Evolutionary conservation across 2,797 vertebrate genomes (phyloP).

Genomic region (Gorsachius magnificus): DNA sequence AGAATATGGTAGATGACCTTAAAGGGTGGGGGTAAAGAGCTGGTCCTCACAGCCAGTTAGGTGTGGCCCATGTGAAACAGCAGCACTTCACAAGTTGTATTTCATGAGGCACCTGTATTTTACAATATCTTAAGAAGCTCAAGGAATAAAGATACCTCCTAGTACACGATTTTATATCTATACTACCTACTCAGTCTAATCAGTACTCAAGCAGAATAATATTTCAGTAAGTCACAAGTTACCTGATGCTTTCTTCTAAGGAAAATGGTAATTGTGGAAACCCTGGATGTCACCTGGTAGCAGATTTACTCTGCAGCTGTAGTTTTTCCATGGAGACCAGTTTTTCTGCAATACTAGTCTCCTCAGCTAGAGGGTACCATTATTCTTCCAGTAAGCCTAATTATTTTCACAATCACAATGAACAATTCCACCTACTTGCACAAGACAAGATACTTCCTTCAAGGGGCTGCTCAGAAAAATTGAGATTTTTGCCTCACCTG

Average conservation of each 20-base stretch:
- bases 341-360: not conserved
- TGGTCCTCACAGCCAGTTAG: not conserved
- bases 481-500: not conserved
- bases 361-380: not conserved
- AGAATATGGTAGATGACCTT: not conserved
- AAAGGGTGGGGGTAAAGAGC: not conserved
- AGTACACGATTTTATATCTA: not conserved
- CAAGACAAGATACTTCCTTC: not conserved
- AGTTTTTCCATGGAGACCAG: not conserved
- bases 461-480: not conserved
- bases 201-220: not conserved
- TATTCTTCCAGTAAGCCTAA: not conserved
- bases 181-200: not conserved
- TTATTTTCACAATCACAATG: not conserved
- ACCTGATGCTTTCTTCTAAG: not conserved
- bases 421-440: not conserved
- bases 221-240: not conserved
- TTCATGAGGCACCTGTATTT: not conserved
- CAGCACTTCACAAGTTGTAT: not conserved
- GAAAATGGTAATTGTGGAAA: not conserved
- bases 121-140: not conserved
- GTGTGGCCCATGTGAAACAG: not conserved
- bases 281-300: not conserved
- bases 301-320: not conserved
- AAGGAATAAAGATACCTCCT: not conserved